A percentile compares a stretch with the other conserved stretches of the same genome.
Evolutionary conservation across 2,113 vertebrate species (phyloP).

Genomic region (Taurulus bubalis): DNA sequence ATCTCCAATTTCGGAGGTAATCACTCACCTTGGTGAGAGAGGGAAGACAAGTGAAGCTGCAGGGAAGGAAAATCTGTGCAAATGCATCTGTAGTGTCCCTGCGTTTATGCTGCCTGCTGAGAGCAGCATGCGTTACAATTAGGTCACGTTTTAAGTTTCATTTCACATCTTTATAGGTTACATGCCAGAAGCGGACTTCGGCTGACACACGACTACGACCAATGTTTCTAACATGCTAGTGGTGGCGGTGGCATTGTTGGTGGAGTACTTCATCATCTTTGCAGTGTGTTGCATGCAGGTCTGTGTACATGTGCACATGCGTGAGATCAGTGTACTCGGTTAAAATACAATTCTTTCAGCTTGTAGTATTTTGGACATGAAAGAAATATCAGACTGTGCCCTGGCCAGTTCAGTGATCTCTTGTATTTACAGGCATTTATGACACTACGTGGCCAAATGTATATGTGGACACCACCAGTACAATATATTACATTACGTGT

Average conservation of each 20-base stretch:
- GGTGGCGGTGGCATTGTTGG: background rate
- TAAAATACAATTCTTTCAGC: background rate
- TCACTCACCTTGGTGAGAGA: conserved; percentile 50
- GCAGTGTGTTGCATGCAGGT: background rate
- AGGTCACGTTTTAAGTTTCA: conserved; percentile 9
- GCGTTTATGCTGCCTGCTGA: conserved; percentile 19
- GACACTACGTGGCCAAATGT: background rate
- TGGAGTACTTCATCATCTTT: background rate
- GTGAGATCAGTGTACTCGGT: background rate
- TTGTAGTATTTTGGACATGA: background rate
- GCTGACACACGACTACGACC: background rate
- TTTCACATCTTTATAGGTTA: conserved; percentile 1
- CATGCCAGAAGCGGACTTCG: background rate
- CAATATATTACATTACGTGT: background rate
- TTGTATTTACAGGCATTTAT: background rate
- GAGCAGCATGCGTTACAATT: conserved; percentile 16
- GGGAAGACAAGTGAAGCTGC: conserved; percentile 15
- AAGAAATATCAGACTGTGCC: background rate
- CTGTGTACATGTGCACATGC: background rate
- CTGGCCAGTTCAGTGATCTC: background rate
- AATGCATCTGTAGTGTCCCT: conserved; percentile 14
- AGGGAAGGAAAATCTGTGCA: conserved; percentile 27
- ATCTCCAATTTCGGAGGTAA: conserved; percentile 52
- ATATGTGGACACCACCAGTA: background rate
- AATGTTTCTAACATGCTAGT: background rate